Evolutionary conservation across 2,113 vertebrate species (phyloP), one percentile per base, ranked within the genome.

Genomic region (Hippocampus comes): DNA sequence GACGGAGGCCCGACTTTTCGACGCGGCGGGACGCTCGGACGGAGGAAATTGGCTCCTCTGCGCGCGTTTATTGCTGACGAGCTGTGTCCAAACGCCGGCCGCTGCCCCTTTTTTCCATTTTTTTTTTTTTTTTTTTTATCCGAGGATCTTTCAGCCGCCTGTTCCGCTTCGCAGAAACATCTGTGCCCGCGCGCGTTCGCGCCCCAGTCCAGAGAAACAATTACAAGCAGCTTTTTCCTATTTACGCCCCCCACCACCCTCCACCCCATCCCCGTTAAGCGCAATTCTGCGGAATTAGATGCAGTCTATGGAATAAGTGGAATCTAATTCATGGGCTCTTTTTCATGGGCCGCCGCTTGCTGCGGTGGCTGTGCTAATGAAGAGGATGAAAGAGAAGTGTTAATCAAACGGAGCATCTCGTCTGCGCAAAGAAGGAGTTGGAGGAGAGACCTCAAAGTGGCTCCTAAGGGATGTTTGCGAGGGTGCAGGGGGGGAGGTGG

Each of bases 401-500:
- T 90, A 86, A 88, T 88, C 85, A 87, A 88, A 85, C 78, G 46
- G 78, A 87, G 81, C 82, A 85, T 87, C 85, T 90, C 87, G 82
- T 88, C 77, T 70, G 78, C 76, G 79, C 73, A 74, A 84, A 87
- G 82, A 76, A 84, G 79, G 71, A 79, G 14, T 79, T 65, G 68
- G 81, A 82, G 72, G 67, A 59, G 73, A 79, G 68, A 74, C 77
- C 77, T 82, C 74, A 69, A 79, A 82, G 75, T 69, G 71, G 55
- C 72, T 86, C 78, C 77, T 78, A 34, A 10, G 75, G 74, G 81
- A 60, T 78, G 53, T 70, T 64, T 79, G 57, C 64, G 63, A 48
- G 63, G 15, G 61, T 49, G 53, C 4, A 25, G 14, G 14, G 60
- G 34, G 34, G 34, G 68, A 76, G 68, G n/a, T 23, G 53, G 5